These are phyloP conservation scores for Anagrus nilaparvatae DNA, from an alignment of 1,140 invertebrate genomes.

Conservation along the genomic window DNA sequence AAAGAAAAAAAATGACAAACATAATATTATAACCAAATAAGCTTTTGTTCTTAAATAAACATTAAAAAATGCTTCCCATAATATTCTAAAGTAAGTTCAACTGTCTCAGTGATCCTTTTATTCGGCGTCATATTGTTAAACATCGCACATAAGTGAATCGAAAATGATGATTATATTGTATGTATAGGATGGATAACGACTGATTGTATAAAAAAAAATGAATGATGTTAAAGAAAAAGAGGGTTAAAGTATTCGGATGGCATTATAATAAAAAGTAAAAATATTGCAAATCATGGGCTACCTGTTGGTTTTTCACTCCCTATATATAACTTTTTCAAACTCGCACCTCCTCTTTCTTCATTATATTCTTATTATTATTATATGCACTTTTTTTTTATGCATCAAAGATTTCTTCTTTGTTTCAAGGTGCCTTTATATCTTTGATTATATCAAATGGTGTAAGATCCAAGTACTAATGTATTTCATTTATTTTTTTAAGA, in stretches of 20 bases:
- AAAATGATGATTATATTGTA: background rate
- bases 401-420: no score
- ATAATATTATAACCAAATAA: no score
- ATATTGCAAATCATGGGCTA: constrained; percentile 42
- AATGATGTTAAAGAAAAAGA: background rate
- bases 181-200: background rate
- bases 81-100: constrained; percentile 9
- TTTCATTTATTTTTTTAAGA: no score
- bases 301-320: constrained; percentile 22
- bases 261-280: constrained; percentile 28
- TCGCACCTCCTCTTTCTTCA: no score
- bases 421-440: no score
- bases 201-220: constrained; percentile 3
- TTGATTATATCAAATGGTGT: no score
- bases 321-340: background rate
- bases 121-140: constrained; percentile 24
- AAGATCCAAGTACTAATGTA: no score
- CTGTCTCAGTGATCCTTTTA: constrained; percentile 4
- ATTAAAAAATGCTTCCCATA: constrained; percentile 13
- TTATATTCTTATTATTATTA: no score
- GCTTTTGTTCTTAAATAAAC: constrained; percentile 33
- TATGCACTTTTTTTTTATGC: no score
- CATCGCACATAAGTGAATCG: background rate
- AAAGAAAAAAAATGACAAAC: no score
- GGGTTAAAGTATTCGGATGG: background rate